Base-by-base conservation (phyloP, 2,888 invertebrate species). In the Brenthis ino region DNA sequence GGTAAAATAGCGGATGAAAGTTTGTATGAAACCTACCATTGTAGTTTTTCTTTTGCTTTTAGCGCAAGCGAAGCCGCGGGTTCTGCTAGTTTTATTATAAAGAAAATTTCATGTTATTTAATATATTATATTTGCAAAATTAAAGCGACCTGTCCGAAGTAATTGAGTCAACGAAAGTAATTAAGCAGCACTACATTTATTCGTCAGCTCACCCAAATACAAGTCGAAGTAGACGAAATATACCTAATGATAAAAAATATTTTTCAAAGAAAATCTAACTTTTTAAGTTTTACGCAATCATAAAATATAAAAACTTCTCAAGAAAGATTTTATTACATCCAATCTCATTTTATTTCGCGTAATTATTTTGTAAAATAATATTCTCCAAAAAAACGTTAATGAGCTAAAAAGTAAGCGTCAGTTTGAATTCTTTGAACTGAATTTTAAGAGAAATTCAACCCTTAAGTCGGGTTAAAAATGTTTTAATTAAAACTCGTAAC, bases 401-500 rank as follows among this genome's bases (percentile, higher is more conserved):
- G 60, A 69, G 58, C 50, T 47, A 57, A 57, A 64, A 63, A 57
- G 53, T n/a, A 43, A 64, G 43, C 54, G 47, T 54, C 16, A 55
- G 50, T 65, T 61, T 51, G 47, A 57, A 67, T 64, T 68, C 64
- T 65, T 71, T 71, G 65, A 68, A 64, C 63, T 58, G 50, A 68
- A 65, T 68, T 68, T 68, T 50, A 68, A 48, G 61, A 56, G 61
- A 58, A 65, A 54, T 55, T 60, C 58, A 54, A 60, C 66, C 68
- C 70, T 64, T 65, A 65, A 70, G 68, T 68, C 64, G 69, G 72
- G 69, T 72, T 74, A 74, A 74, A 74, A 74, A 74, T 74, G 71
- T 74, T 74, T 72, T 74, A 74, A 74, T 74, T 74, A 74, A 72
- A 72, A 71, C 65, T 65, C 71, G 60, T 72, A 72, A 74, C 64